A percentile compares a stretch with the other conserved stretches of the same genome.
Conservation (phyloP, 2,797 vertebrate species). For the Eospalax fontanierii region DNA sequence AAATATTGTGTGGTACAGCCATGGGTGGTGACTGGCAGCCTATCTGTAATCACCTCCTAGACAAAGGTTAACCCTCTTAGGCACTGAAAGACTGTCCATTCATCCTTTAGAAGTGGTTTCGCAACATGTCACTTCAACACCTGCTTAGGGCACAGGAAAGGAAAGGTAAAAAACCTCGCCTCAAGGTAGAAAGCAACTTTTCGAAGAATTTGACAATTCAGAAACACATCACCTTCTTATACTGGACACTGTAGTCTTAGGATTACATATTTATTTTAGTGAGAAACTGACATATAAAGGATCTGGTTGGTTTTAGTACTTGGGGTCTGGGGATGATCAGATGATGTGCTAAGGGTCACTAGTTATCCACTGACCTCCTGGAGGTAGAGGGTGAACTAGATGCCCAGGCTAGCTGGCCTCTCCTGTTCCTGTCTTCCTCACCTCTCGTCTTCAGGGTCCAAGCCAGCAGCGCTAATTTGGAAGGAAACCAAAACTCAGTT, state of each 20-base stretch:
- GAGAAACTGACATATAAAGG: not conserved
- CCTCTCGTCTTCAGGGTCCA: not conserved
- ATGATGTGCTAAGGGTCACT: conserved; percentile 49
- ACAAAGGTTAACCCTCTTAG: not conserved
- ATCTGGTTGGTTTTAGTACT: accelerated
- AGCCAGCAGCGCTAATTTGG: accelerated
- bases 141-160: not conserved
- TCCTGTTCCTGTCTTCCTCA: accelerated
- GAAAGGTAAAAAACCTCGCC: accelerated
- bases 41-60: not conserved
- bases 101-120: not conserved
- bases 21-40: not conserved
- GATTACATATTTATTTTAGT: not conserved
- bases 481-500: conserved; percentile 15
- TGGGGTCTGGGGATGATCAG: not conserved
- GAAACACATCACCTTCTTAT: not conserved
- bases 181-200: not conserved
- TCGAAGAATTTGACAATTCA: not conserved
- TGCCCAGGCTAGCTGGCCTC: not conserved
- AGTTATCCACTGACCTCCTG: not conserved
- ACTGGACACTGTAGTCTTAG: not conserved
- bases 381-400: conserved; percentile 41
- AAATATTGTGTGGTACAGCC: not conserved
- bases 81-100: not conserved
- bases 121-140: not conserved